Percentiles rank a stretch among this genome's conserved stretches.
Evolutionary conservation across 1,140 invertebrate species (phyloP).

Genomic region (Leucophenga varia): DNA sequence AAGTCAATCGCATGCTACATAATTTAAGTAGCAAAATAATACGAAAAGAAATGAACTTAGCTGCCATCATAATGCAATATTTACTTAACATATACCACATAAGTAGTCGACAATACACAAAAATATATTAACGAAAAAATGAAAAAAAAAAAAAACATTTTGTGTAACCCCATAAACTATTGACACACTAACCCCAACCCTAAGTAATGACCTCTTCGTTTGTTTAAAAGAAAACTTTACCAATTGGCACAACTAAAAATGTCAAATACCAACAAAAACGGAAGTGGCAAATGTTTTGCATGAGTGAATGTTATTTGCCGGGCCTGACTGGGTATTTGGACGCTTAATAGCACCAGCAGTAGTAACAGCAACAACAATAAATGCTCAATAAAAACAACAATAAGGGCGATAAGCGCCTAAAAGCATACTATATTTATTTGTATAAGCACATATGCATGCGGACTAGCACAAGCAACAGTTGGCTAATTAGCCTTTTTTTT

Average conservation of each 20-base stretch:
- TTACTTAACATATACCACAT: constrained; percentile 3
- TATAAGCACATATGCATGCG: no score
- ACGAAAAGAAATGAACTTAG: no score
- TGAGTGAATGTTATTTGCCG: no score
- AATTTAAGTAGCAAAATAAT: constrained; percentile 19
- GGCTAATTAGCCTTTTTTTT: no score
- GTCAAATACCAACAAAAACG: constrained; percentile 24
- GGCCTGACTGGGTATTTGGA: no score
- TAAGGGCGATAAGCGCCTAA: no score
- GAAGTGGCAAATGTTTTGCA: constrained; percentile 28
- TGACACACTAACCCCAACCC: constrained; percentile 47
- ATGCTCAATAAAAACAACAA: no score
- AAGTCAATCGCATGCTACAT: constrained; percentile 37
- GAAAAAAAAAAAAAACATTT: no score
- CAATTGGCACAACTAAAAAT: constrained; percentile 11
- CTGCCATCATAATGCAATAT: no score
- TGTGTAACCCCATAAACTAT: constrained; percentile 48
- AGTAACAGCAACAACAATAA: constrained; percentile 19
- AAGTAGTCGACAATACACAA: constrained; percentile 18
- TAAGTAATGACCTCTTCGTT: constrained; percentile 39
- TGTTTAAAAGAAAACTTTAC: constrained; percentile 18
- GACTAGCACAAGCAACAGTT: no score
- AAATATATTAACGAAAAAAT: constrained; percentile 11
- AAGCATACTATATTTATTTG: no score
- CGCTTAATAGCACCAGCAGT: background rate